These are phyloP conservation scores for Montipora cactus DNA, from an alignment of 64 coral and sea anemone genomes.

Conservation along the genomic window DNA sequence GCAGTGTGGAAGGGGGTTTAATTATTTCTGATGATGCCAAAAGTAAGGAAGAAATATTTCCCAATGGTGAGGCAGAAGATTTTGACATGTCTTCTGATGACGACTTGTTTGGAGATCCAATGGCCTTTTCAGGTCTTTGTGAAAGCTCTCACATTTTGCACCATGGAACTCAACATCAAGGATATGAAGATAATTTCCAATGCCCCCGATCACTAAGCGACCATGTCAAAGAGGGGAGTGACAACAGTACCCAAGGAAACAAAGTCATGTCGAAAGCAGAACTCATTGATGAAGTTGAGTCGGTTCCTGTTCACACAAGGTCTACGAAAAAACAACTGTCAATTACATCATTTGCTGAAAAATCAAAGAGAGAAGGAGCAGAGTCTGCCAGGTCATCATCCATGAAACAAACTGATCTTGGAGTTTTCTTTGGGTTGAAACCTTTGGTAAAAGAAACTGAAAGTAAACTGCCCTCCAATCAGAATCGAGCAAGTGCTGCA, in stretches of 20 bases:
- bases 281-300: not conserved
- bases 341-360: slow-evolving; percentile 3
- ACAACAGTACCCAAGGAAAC: not conserved
- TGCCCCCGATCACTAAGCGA: not conserved
- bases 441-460: slow-evolving; percentile 7
- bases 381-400: not conserved
- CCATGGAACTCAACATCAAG: not conserved
- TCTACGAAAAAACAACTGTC: not conserved
- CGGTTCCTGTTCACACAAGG: not conserved
- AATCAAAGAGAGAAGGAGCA: slow-evolving; percentile 7
- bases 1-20: not conserved
- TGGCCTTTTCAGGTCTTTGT: not conserved
- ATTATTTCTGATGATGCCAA: not conserved
- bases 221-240: not conserved
- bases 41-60: not conserved
- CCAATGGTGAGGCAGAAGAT: not conserved
- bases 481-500: not conserved
- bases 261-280: not conserved
- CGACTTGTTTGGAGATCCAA: slow-evolving; percentile 34
- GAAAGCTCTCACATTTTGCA: not conserved
- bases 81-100: slow-evolving; percentile 40
- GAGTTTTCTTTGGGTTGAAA: slow-evolving; percentile 96
- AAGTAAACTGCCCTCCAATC: not conserved
- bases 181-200: not conserved
- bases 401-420: slow-evolving; percentile 91